Base-by-base conservation (phyloP, 2,113 vertebrate species). In the Nycticryphes semicollaris region DNA sequence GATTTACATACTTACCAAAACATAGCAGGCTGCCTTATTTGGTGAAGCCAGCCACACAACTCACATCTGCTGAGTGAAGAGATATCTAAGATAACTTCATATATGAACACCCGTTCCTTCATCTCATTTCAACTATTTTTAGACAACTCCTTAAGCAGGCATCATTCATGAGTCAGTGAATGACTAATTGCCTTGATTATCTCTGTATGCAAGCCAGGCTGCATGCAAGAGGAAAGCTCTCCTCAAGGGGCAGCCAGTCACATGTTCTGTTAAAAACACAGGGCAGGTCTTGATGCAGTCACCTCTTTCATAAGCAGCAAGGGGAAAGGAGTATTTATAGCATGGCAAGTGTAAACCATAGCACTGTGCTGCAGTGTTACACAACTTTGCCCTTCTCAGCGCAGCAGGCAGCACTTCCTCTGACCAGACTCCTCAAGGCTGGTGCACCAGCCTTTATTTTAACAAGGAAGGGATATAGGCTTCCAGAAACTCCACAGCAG, bases 301-400 rank as follows among this genome's bases (percentile, higher is more conserved):
- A 95, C 77, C 89, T 97, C 94, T 94, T 96, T 93, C 84, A 70
- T 90, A 97, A 93, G 87, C 87, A 87, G 90, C 77, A 95, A 93
- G 70, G 79, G 64, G 89, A 96, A 92, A 84, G 83, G 62, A 83
- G 10, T 97, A 97, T 96, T 97, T 96, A 96, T 96, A 96, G 96
- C 79, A 84, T 3, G 89, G n/a, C 31, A 92, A 97, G 87, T 91
- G 85, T 94, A 96, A 96, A 96, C 83, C 39, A 75, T 73, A 93
- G 84, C 82, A 64, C 56, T 82, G 70, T 77, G 80, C 96, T 96
- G 96, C 94, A 97, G 86, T 73, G 92, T 97, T 98, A 97, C 70
- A 97, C 96, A 98, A 97, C 83, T 84, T 72, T 2, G 53, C 37
- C 50, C 84, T 74, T 82, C 77, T 64, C 41, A 84, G 83, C 22